Base-by-base conservation (phyloP, 2,113 vertebrate genomes). In the Tamias sibiricus region DNA sequence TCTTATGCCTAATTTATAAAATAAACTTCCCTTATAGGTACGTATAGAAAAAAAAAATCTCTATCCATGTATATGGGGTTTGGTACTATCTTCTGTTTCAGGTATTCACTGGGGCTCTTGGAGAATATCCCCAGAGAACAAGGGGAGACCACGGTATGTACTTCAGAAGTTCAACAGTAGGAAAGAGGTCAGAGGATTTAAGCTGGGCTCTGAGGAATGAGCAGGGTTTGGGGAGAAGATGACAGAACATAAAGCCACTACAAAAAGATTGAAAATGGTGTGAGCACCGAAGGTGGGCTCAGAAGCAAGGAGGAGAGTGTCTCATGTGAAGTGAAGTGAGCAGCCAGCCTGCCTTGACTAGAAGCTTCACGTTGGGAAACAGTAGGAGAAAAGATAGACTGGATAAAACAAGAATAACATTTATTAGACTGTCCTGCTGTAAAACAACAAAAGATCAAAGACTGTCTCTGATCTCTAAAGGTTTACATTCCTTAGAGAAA, bases 381-480 rank as follows among this genome's bases (percentile, higher is more conserved):
- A 59, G 71, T 81, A 66, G 37, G 17, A 82, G 75, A 59, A 8
- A 59, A 68, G 22, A 42, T 17, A 57, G 32, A 74, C 19, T 52
- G 9, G 8, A 20, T 64, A n/a, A 54, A n/a, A 42, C 30, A 57
- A 69, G 40, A 96, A 74, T 64, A 76, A 40, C 7, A 28, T 68
- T 77, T 37, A 72, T 84, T 49, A 92, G 57, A 76, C 42, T 42
- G 2, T 47, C 57, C 64, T 66, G 24, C 32, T 59, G 4, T 30
- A 85, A 90, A 85, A 62, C 59, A 77, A 88, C 83, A 76, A 26
- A 96, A 94, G 32, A 90, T 64, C 68, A 90, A 94, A 96, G 42
- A 37, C 35, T 57, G 59, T 54, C 72, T 96, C 76, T 85, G 54
- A 76, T 84, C 62, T 92, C 32, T 42, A 62, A 68, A 92, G 87